Percentiles rank a stretch among this genome's conserved stretches.
Evolutionary conservation across 64 coral and sea anemone genomes (phyloP).

Genomic region (Stichodactyla helianthus): DNA sequence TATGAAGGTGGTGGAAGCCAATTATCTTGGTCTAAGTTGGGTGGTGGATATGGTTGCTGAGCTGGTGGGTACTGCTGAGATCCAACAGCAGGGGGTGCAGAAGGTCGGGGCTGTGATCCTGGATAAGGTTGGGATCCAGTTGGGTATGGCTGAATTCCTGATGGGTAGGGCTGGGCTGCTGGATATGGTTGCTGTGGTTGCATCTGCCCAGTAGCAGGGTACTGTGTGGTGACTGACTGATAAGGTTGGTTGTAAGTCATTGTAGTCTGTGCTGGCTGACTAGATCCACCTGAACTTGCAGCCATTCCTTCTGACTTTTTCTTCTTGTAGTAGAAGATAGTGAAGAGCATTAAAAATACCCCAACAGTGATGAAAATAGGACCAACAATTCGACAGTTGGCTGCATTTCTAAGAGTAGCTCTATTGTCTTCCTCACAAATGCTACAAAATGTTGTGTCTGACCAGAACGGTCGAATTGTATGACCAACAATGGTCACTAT

Average conservation of each 20-base stretch:
- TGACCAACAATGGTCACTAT: constrained; percentile 11
- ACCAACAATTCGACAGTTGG: not conserved
- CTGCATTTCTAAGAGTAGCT: not conserved
- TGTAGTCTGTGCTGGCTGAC: constrained; percentile 4
- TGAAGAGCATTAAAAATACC: not conserved
- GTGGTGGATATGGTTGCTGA: not conserved
- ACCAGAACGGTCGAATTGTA: not conserved
- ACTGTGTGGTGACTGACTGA: not conserved
- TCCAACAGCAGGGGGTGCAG: not conserved
- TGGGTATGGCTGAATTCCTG: not conserved
- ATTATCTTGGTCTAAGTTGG: not conserved
- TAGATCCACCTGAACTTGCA: not conserved
- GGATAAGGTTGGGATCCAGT: not conserved
- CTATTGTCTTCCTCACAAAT: not conserved
- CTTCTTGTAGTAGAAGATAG: not conserved
- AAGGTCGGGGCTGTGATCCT: not conserved
- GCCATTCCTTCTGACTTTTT: not conserved
- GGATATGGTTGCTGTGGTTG: not conserved
- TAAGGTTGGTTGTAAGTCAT: not conserved
- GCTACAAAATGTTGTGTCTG: not conserved
- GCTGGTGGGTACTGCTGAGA: constrained; percentile 1
- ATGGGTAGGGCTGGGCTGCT: not conserved
- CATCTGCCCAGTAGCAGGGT: not conserved
- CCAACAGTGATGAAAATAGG: not conserved
- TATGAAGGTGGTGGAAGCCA: not conserved